These are phyloP conservation scores for Pachycephus smyrnensis DNA, from an alignment of 2,888 invertebrate species.

Conservation along the genomic window DNA sequence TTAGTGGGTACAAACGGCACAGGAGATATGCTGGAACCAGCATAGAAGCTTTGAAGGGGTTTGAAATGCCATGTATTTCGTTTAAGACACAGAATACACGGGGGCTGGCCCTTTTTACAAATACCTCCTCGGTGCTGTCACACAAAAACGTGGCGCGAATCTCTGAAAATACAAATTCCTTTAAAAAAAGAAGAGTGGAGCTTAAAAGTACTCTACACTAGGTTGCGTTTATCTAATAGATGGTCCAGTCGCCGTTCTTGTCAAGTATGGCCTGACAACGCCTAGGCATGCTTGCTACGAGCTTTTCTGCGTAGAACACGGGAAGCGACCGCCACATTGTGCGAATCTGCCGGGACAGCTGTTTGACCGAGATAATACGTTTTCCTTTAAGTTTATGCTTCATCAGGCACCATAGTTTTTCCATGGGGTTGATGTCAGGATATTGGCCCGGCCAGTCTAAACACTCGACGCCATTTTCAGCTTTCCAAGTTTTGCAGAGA, in stretches of 20 bases:
- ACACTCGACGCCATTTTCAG: conserved; percentile 32
- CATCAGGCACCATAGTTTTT: conserved; percentile 33
- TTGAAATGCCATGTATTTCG: too few relatives aligned
- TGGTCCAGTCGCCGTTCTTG: conserved; percentile 26
- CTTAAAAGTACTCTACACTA: too few relatives aligned
- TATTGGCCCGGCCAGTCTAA: conserved; percentile 36
- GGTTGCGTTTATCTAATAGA: conserved; percentile 19
- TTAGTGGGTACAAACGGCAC: too few relatives aligned
- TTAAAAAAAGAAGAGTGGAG: too few relatives aligned
- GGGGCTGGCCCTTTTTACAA: too few relatives aligned
- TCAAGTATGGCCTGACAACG: conserved; percentile 20
- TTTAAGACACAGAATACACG: too few relatives aligned
- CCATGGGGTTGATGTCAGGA: conserved; percentile 38
- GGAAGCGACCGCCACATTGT: conserved; percentile 17
- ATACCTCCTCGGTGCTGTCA: too few relatives aligned
- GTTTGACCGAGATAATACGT: conserved; percentile 15
- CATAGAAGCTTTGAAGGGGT: too few relatives aligned
- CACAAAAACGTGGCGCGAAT: too few relatives aligned
- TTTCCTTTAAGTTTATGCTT: conserved; percentile 30
- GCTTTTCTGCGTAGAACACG: conserved; percentile 23
- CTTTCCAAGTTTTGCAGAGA: conserved; percentile 35
- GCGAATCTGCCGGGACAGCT: conserved; percentile 14
- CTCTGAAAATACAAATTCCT: too few relatives aligned
- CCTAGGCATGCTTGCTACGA: conserved; percentile 21
- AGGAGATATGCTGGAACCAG: too few relatives aligned